Base-by-base conservation (phyloP, 2,113 vertebrate genomes). In the Nerophis lumbriciformis region DNA sequence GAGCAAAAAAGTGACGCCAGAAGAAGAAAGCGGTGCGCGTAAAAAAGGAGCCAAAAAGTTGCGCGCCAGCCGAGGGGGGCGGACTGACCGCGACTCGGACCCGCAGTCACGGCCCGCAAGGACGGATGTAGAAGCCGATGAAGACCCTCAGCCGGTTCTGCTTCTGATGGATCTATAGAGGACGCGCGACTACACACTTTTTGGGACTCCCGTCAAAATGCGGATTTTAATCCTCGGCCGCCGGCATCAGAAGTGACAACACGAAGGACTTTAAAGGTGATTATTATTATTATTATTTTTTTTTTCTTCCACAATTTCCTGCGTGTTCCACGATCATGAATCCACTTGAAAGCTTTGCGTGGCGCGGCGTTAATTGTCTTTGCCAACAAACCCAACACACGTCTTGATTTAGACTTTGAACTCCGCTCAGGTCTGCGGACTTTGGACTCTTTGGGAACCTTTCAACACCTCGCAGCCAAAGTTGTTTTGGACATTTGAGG, bases 151-250 rank as follows among this genome's bases (percentile, higher is more conserved):
- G 28, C 28, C 28, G 28, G 28, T 28, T 28, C 28, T 56, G 61
- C 50, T 76, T 79, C 61, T 63, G 52, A 79, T 86, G 87, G 87
- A 90, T 89, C 76, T 89, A 83, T 81, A 70, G 3, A 38, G 68
- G 75, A 84, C 68, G 68, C 63, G 53, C 21, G 21, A 45, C 35
- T 12, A 56, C 16, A 51, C 62, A 69, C 35, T 37, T 47, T n/a
- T 39, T 44, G 67, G 39, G 57, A 14, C 8, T 9, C 4, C 16
- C 50, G n/a, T 66, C 64, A 79, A 79, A 80, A 87, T 86, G 83
- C 80, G 81, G 81, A 67, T 81, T 77, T 69, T 65, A 66, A 53
- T 68, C 50, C 56, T 64, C 19, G 35, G 65, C 16, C 57, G 64
- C 58, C 65, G 83, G 76, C 71, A 79, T 5, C 5, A 4, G 7